Conservation (phyloP, 2,888 invertebrate genomes). For the Drosophila nigricruria region DNA sequence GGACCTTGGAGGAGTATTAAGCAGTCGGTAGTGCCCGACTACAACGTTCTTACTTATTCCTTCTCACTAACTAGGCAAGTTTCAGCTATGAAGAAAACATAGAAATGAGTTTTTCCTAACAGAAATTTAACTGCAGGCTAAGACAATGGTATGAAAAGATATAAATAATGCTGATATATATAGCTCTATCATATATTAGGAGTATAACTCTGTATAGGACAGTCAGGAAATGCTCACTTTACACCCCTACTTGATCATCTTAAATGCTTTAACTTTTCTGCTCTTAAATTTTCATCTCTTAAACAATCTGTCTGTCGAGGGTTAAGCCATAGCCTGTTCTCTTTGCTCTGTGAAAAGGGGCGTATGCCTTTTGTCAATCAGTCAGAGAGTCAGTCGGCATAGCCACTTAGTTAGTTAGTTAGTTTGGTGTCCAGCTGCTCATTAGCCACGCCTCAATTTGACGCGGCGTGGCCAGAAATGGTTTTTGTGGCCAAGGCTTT, state of each 20-base stretch:
- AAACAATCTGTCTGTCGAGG: background rate
- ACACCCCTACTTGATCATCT: background rate
- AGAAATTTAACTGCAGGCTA: too few relatives aligned
- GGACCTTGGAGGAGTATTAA: too few relatives aligned
- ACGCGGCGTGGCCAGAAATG: slow-evolving; percentile 5
- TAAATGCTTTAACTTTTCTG: background rate
- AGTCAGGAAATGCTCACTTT: too few relatives aligned
- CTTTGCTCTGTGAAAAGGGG: background rate
- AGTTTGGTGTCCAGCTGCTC: slow-evolving; percentile 43
- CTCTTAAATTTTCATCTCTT: background rate
- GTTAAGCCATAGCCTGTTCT: background rate
- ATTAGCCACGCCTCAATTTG: slow-evolving; percentile 47
- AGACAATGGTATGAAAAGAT: too few relatives aligned
- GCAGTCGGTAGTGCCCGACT: too few relatives aligned
- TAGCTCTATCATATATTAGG: too few relatives aligned
- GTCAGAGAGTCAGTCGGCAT: slow-evolving; percentile 6
- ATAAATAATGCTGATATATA: too few relatives aligned
- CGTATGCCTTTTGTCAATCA: slow-evolving; percentile 10
- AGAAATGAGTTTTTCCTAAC: background rate
- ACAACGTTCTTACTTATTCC: too few relatives aligned
- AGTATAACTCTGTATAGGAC: too few relatives aligned
- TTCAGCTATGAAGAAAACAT: background rate
- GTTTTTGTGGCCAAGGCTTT: slow-evolving; percentile 49
- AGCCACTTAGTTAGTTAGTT: slow-evolving; percentile 14
- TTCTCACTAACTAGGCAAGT: background rate